These are phyloP conservation scores for Enteromius radiatus DNA, from an alignment of 2,797 vertebrate genomes.

Conservation along the genomic window DNA sequence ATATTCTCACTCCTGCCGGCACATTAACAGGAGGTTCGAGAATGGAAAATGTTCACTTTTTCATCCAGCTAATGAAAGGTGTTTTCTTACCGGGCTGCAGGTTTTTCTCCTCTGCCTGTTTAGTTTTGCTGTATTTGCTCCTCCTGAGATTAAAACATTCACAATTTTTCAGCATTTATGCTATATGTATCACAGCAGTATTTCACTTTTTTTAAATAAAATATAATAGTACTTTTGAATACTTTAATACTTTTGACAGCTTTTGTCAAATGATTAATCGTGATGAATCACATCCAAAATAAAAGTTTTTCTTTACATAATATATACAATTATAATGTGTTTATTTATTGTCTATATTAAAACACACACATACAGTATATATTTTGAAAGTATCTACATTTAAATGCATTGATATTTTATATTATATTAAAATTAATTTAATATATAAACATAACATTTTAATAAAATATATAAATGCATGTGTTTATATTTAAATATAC, in stretches of 20 bases:
- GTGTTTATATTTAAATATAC: too few species aligned
- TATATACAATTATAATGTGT: too few species aligned
- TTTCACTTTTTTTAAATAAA: background rate
- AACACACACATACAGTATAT: too few species aligned
- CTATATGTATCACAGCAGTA: background rate
- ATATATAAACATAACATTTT: too few species aligned
- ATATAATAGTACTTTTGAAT: background rate
- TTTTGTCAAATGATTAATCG: background rate
- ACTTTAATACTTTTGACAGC: background rate
- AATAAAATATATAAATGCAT: too few species aligned
- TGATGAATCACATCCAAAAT: too few species aligned
- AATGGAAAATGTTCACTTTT: background rate
- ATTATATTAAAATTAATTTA: too few species aligned
- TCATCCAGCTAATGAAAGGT: background rate
- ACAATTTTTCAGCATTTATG: slow-evolving; percentile 10
- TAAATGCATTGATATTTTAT: too few species aligned
- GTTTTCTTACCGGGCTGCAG: slow-evolving; percentile 89
- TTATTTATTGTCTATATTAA: too few species aligned
- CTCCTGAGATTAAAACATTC: slow-evolving; percentile 79
- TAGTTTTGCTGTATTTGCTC: slow-evolving; percentile 98
- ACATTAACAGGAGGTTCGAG: background rate
- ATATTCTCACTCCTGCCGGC: slow-evolving; percentile 90
- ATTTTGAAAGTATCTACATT: too few species aligned
- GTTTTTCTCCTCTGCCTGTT: slow-evolving; percentile 97
- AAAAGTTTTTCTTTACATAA: too few species aligned